Conservation (phyloP, 35 echinoderm and acorn worm genomes). For the Chiridota heheva region DNA sequence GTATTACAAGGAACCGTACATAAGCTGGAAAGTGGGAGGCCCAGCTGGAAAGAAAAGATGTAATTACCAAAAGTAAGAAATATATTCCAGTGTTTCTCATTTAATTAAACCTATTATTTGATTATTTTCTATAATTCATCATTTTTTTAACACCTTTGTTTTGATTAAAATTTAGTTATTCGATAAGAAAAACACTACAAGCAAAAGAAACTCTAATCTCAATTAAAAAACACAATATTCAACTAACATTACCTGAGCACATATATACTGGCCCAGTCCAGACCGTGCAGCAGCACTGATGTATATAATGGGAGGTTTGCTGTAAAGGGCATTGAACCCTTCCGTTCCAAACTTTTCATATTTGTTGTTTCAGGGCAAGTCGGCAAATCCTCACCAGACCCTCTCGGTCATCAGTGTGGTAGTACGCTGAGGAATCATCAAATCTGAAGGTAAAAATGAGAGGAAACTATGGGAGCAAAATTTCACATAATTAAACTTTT, state of each 20-base stretch:
- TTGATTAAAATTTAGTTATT: not conserved
- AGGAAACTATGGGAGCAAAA: not conserved
- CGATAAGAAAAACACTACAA: not conserved
- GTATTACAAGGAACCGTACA: constrained; percentile 98
- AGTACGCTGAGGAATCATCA: constrained; percentile 97
- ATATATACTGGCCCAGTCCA: constrained; percentile 88
- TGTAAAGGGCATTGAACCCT: constrained; percentile 97
- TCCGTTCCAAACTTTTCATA: constrained; percentile 97
- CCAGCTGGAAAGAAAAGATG: constrained; percentile 61
- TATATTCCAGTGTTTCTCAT: not conserved
- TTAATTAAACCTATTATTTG: too few species aligned
- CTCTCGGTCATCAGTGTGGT: constrained; percentile 90
- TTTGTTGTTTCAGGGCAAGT: constrained; percentile 84
- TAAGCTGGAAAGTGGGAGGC: constrained; percentile 91
- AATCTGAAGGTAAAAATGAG: constrained; percentile 54
- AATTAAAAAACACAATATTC: not conserved
- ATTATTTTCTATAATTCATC: too few species aligned
- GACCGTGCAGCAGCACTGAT: constrained; percentile 85
- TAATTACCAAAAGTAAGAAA: constrained; percentile 1
- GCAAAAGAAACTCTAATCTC: not conserved
- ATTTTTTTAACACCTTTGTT: not conserved
- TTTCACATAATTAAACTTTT: too few species aligned
- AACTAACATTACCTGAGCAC: constrained; percentile 65
- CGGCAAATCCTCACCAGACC: constrained; percentile 85
- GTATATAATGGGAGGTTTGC: constrained; percentile 97